Evolutionary conservation across 2,113 vertebrate genomes (phyloP), one percentile per base, ranked within the genome.

Genomic region (Oreochromis spilurus): DNA sequence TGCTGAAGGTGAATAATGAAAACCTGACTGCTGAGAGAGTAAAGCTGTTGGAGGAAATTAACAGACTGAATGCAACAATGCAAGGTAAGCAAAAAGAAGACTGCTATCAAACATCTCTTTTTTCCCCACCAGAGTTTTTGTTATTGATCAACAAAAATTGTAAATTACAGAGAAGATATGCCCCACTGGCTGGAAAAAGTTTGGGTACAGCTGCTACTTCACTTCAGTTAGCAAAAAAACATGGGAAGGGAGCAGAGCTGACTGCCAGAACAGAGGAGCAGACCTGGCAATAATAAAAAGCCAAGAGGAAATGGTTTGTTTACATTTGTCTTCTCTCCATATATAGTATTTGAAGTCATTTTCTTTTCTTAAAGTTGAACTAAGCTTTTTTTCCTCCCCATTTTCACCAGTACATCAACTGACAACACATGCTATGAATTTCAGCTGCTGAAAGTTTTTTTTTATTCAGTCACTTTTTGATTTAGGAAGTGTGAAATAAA

Each of bases 271-370:
- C 48, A 90, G 65, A 53, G 86, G 84, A 24, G 94, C 82, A 4
- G 92, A 95, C 80, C 88, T 95, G 88, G 92, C 86, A 4, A 50
- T 94, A 50, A 29, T 95, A 4, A 90, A 60, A 7, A 94, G 26
- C 16, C 2, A 3, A 31, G 86, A 86, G 3, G 89, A 95, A 89
- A 92, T 94, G 94, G 95, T 95, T 70, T 4, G 93, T 93, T 75
- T 45, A 31, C 16, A 75, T 50, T 19, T 31, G 9, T 50, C 4
- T 11, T 72, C 21, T 26, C 36, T 26, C 38, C 13, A 0, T 45
- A 16, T 50, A 5, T 7, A 26, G 21, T 45, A 50, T 31, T 75
- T 48, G 9, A 48, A 9, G 24, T 17, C 9, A 7, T 29, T 48
- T 72, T 45, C 40, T 75, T 48, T 11, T 48, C 40, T 29, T 75